Base-by-base conservation (phyloP, 2,888 invertebrate genomes). In the Patella caerulea region DNA sequence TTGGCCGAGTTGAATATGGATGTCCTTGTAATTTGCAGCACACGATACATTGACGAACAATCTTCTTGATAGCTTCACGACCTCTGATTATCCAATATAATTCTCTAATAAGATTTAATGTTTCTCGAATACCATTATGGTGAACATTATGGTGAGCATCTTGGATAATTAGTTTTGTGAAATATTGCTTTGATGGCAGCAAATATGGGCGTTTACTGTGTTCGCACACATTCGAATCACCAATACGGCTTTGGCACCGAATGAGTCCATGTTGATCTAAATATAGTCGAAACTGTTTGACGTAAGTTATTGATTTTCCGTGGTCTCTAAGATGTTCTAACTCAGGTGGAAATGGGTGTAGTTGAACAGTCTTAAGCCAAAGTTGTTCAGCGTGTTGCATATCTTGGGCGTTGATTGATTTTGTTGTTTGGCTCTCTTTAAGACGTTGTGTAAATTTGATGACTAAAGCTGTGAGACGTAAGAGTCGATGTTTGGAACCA, bases 121-220 rank as follows among this genome's bases (percentile, higher is more conserved):
- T 59, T n/a, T 59, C 59, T 3, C 59, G 59, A 14, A 59, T 59
- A n/a, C 59, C 59, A 14, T 19, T 59, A 59, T 59, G 59, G 19
- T 59, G 59, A 59, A 59, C 19, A 11, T n/a, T 59, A 5, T 59
- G 17, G 4, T 59, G 59, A 19, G n/a, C 19, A 65, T 65, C 19
- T 65, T 65, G 65, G 65, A 65, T 65, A 24, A 17, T 65, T n/a
- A 65, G n/a, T n/a, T 3, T 65, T 65, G 65, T 65, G 24, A 65
- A 65, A n/a, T 1, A 24, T 17, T 65, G 19, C 9, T 65, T n/a
- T 65, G 65, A n/a, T 65, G 65, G 65, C 24, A 65, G n/a, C n/a
- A 65, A 17, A 7, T 19, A 19, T 9, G 17, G 65, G 24, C 24
- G 19, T 65, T 65, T 65, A 65, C n/a, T 65, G 17, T 19, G 24